Evolutionary conservation across 2,113 vertebrate genomes (phyloP).

Genomic region (Fregata magnificens): DNA sequence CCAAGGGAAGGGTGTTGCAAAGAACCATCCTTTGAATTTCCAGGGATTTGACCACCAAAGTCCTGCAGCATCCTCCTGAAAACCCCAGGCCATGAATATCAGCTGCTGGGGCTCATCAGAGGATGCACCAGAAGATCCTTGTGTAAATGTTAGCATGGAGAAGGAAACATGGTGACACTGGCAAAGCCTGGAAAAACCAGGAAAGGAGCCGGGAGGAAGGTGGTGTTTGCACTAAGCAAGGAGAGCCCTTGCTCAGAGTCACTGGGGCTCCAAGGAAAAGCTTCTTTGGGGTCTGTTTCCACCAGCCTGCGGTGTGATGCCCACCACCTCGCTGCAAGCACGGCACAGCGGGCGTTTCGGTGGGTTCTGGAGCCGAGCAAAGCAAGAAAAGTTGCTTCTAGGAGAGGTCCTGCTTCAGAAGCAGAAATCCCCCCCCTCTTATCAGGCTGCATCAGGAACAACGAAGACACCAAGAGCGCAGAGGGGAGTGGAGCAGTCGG

Average conservation of each 20-base stretch:
- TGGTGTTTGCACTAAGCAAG: neutral
- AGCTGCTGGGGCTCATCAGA: neutral
- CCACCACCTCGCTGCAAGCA: neutral
- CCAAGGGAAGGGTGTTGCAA: neutral
- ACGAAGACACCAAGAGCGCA: rapidly evolving
- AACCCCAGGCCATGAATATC: neutral
- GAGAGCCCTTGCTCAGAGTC: neutral
- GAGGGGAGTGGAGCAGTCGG: neutral
- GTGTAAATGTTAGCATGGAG: rapidly evolving
- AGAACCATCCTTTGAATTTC: neutral
- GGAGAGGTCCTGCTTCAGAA: neutral
- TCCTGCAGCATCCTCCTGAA: neutral
- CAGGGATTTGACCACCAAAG: neutral
- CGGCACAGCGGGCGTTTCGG: rapidly evolving
- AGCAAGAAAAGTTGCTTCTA: neutral
- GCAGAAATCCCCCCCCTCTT: neutral
- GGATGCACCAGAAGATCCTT: neutral
- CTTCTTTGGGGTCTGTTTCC: neutral
- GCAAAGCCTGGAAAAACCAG: neutral
- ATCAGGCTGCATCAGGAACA: neutral
- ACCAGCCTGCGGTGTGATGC: neutral
- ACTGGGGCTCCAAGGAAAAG: neutral
- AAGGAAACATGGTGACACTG: rapidly evolving
- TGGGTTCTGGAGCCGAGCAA: neutral
- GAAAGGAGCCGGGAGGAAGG: neutral